These are phyloP conservation scores for Coecobrya sp. DNA, from an alignment of 2,888 invertebrate species.

Conservation along the genomic window DNA sequence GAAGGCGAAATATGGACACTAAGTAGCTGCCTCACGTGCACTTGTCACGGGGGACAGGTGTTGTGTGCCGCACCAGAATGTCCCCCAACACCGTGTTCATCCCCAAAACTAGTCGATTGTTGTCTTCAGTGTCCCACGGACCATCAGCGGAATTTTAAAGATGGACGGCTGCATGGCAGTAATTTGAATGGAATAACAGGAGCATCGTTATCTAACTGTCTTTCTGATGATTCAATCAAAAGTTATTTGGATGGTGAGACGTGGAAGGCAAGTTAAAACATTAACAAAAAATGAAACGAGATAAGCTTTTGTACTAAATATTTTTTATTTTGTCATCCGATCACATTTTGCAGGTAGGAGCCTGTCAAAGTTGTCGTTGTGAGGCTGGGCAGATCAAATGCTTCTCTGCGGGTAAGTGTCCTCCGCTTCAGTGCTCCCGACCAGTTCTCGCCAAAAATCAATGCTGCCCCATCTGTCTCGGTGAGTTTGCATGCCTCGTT, in stretches of 20 bases:
- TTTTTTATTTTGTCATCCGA: neutral
- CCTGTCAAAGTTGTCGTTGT: slow-evolving; percentile 89
- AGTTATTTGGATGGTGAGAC: slow-evolving; percentile 87
- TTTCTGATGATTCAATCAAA: slow-evolving; percentile 86
- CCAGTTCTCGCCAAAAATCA: slow-evolving; percentile 88
- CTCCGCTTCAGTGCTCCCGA: slow-evolving; percentile 87
- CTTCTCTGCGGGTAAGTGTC: slow-evolving; percentile 88
- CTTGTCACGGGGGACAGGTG: slow-evolving; percentile 89
- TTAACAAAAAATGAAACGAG: no score
- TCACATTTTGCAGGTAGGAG: slow-evolving; percentile 87
- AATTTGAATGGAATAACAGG: neutral
- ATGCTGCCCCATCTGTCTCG: slow-evolving; percentile 89
- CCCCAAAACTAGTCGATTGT: slow-evolving; percentile 78
- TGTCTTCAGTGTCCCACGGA: slow-evolving; percentile 78
- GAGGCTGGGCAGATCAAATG: slow-evolving; percentile 88
- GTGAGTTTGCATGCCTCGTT: slow-evolving; percentile 86
- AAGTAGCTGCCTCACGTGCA: slow-evolving; percentile 88
- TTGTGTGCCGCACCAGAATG: slow-evolving; percentile 88
- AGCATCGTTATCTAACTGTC: slow-evolving; percentile 76
- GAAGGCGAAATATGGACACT: slow-evolving; percentile 89
- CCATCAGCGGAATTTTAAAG: neutral
- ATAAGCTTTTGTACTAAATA: neutral
- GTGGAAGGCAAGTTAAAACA: slow-evolving; percentile 87
- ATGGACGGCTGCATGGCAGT: slow-evolving; percentile 25
- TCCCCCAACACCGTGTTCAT: slow-evolving; percentile 88